Conservation (phyloP, 1,140 invertebrate species). For the Xylocopa sonorina region DNA sequence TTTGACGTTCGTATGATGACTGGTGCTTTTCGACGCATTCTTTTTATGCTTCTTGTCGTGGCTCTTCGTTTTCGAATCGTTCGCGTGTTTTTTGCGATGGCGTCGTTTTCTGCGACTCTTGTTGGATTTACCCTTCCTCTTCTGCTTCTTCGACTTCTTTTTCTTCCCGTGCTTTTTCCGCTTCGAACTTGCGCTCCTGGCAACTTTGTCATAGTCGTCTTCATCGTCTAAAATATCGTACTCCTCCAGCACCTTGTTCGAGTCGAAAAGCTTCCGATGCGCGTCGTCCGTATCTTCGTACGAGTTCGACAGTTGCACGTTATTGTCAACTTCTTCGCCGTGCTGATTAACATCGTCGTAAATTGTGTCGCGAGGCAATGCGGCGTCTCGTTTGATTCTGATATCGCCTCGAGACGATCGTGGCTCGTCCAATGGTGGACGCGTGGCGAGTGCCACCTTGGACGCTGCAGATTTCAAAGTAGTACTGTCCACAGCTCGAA, state of each 20-base stretch:
- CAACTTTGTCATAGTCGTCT: background rate
- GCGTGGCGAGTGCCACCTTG: background rate
- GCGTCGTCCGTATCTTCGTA: background rate
- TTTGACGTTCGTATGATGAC: slow-evolving; percentile 6
- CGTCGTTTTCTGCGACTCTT: background rate
- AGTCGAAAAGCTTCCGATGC: background rate
- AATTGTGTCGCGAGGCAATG: slow-evolving; percentile 14
- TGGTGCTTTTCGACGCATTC: background rate
- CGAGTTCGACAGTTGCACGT: background rate
- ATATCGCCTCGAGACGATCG: no score
- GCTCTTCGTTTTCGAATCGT: background rate
- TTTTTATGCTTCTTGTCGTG: slow-evolving; percentile 24
- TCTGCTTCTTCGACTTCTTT: slow-evolving; percentile 21
- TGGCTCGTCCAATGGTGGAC: background rate
- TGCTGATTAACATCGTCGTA: slow-evolving; percentile 33
- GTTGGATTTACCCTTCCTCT: background rate
- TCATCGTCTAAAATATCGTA: background rate
- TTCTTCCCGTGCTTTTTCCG: background rate
- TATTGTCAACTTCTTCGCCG: background rate
- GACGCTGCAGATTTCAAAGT: background rate
- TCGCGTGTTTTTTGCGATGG: slow-evolving; percentile 19
- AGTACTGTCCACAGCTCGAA: background rate
- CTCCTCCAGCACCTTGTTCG: background rate
- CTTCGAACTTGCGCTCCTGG: background rate
- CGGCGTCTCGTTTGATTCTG: slow-evolving; percentile 21